Conservation (phyloP, 2,797 vertebrate species). For the Craterocephalus amniculus region DNA sequence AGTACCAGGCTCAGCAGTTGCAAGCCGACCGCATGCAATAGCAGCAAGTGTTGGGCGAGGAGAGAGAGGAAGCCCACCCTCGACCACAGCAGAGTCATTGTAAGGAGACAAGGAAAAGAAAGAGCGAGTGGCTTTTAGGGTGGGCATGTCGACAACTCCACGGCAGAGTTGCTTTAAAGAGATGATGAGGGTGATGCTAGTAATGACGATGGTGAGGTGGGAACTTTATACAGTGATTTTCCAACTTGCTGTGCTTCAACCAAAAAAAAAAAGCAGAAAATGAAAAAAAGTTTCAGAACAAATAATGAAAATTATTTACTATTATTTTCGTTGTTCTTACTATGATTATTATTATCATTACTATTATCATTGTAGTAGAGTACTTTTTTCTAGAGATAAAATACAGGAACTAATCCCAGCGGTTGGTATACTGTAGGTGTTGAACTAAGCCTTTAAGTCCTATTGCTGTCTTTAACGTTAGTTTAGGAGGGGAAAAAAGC, state of each 20-base stretch:
- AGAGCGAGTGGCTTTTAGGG: conserved; percentile 59
- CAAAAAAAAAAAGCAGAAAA: conserved; percentile 74
- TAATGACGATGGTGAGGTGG: conserved; percentile 79
- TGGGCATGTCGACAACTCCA: conserved; percentile 51
- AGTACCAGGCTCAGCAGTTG: conserved; percentile 94
- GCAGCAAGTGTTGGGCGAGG: conserved; percentile 75
- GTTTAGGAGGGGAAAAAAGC: conserved; percentile 63
- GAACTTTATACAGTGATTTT: conserved; percentile 81
- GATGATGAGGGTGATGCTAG: conserved; percentile 62
- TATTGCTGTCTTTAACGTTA: conserved; percentile 84
- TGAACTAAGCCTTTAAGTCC: conserved; percentile 82
- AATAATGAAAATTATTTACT: conserved; percentile 75
- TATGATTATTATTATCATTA: conserved; percentile 73
- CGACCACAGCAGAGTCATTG: conserved; percentile 60
- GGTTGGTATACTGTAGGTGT: conserved; percentile 75
- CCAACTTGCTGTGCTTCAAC: conserved; percentile 87
- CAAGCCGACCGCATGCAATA: conserved; percentile 98
- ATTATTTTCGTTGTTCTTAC: conserved; percentile 66
- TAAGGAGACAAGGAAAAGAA: conserved; percentile 57
- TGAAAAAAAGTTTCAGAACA: conserved; percentile 76
- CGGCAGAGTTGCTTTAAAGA: conserved; percentile 70
- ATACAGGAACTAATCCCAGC: conserved; percentile 85
- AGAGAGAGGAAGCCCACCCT: conserved; percentile 45
- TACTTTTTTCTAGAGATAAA: conserved; percentile 83
- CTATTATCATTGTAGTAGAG: conserved; percentile 83